A percentile compares a stretch with the other conserved stretches of the same genome.
Conservation (phyloP, 2,797 vertebrate genomes). For the Hylomyscus alleni region DNA sequence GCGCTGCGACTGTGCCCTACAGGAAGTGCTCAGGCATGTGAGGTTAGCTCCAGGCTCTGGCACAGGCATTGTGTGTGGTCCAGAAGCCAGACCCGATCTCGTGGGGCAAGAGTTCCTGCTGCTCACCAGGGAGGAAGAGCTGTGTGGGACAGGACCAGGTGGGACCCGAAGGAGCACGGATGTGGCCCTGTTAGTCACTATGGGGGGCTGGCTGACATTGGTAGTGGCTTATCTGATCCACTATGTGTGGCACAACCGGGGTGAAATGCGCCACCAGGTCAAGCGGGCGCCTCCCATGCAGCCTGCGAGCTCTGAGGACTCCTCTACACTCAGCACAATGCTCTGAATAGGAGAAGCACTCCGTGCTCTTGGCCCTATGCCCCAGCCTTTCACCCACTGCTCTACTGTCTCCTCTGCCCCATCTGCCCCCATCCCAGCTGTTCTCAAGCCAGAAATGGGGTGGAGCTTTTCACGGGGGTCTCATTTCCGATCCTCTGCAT, state of each 20-base stretch:
- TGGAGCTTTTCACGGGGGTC: background rate
- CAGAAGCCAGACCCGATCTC: slow-evolving; percentile 92
- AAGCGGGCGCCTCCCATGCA: slow-evolving; percentile 83
- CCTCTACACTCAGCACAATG: slow-evolving; percentile 97
- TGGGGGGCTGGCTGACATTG: slow-evolving; percentile 99
- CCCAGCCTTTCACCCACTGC: background rate
- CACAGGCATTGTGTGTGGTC: slow-evolving; percentile 94
- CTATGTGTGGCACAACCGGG: slow-evolving; percentile 97
- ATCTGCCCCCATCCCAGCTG: background rate
- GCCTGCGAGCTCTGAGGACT: slow-evolving; percentile 92
- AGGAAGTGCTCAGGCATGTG: slow-evolving; percentile 93
- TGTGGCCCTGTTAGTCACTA: slow-evolving; percentile 98
- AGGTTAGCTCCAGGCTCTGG: slow-evolving; percentile 93
- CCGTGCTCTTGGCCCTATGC: background rate
- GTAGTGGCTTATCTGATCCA: slow-evolving; percentile 97
- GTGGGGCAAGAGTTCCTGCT: slow-evolving; percentile 94
- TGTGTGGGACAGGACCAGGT: slow-evolving; percentile 94
- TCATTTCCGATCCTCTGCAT: background rate
- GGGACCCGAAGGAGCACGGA: slow-evolving; percentile 97
- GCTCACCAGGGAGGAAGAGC: slow-evolving; percentile 93
- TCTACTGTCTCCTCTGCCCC: background rate
- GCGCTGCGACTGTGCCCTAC: slow-evolving; percentile 97
- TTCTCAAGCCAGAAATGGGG: background rate
- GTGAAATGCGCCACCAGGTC: slow-evolving; percentile 94
- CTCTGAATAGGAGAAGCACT: slow-evolving; percentile 88